Evolutionary conservation across 2,888 invertebrate species (phyloP).

Genomic region (Oligia fasciuncula): DNA sequence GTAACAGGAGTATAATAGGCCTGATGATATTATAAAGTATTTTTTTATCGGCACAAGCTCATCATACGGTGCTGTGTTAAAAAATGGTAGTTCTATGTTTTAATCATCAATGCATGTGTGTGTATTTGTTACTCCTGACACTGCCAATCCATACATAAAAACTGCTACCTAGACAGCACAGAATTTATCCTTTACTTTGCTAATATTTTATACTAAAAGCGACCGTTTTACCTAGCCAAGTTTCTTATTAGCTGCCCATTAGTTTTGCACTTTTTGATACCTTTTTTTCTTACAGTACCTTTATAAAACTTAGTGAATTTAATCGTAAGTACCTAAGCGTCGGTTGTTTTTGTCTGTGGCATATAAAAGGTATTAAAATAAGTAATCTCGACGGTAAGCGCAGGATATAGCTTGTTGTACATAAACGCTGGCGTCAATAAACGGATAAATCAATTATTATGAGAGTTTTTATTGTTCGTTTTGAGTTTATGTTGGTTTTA

Average conservation of each 20-base stretch:
- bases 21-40: conserved; percentile 47
- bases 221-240: conserved; percentile 12
- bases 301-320: conserved; percentile 54
- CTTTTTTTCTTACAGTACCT: conserved; percentile 42
- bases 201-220: conserved; percentile 6
- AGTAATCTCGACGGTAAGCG: conserved; percentile 43
- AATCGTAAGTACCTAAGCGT: conserved; percentile 50
- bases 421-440: conserved; percentile 82
- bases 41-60: conserved; percentile 51
- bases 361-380: conserved; percentile 61
- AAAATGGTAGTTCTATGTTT: conserved; percentile 52
- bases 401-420: conserved; percentile 74
- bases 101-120: conserved; percentile 29
- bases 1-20: conserved; percentile 43
- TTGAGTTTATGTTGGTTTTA: neutral
- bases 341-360: conserved; percentile 60
- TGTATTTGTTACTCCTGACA: conserved; percentile 36
- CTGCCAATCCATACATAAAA: conserved; percentile 42
- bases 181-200: conserved; percentile 19
- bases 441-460: conserved; percentile 72
- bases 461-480: conserved; percentile 54
- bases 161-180: conserved; percentile 13
- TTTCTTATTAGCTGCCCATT: conserved; percentile 17
- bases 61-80: conserved; percentile 62
- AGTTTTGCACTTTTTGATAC: conserved; percentile 52